These are phyloP conservation scores for Mantis religiosa DNA, from an alignment of 2,888 invertebrate species.

Conservation along the genomic window DNA sequence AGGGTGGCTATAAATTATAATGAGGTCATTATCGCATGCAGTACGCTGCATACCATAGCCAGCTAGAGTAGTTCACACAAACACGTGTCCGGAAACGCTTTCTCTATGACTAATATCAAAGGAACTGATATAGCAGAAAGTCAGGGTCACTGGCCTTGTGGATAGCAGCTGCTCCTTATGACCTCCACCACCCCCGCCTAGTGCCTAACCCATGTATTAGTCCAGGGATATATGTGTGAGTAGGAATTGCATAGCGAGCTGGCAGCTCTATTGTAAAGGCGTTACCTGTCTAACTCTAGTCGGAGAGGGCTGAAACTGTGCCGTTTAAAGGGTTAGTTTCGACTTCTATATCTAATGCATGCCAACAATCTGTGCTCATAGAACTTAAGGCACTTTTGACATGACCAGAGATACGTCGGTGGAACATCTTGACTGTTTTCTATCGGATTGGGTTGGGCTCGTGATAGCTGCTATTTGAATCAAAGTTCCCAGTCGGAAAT, in stretches of 20 bases:
- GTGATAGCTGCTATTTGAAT: too few species aligned
- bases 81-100: neutral
- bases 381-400: too few species aligned
- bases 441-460: too few species aligned
- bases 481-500: too few species aligned
- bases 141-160: neutral
- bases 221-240: neutral
- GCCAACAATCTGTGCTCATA: too few species aligned
- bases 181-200: neutral
- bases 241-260: too few species aligned
- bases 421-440: too few species aligned
- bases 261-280: neutral
- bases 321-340: too few species aligned
- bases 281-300: neutral
- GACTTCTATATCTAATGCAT: too few species aligned
- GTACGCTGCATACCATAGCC: neutral
- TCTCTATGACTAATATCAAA: neutral
- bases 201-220: neutral
- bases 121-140: neutral
- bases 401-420: too few species aligned
- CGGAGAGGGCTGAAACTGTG: too few species aligned
- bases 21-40: neutral
- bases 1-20: neutral
- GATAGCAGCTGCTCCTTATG: neutral
- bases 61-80: neutral